Conservation (phyloP, 1,140 invertebrate species). For the Tetramorium simillimum region DNA sequence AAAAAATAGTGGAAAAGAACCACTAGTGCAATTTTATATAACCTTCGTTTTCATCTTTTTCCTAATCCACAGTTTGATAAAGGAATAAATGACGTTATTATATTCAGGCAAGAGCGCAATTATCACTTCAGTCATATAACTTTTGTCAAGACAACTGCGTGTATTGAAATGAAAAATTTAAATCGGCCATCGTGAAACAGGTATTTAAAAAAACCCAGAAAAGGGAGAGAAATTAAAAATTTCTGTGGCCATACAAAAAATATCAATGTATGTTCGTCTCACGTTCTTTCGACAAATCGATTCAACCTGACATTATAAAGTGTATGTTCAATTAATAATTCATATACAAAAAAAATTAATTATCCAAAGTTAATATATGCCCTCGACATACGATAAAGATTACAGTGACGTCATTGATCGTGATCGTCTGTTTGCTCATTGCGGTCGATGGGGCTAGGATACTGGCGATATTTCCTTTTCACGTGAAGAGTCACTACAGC, state of each 20-base stretch:
- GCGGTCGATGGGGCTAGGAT: constrained; percentile 21
- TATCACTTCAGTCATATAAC: neutral
- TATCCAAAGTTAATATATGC: neutral
- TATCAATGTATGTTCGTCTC: neutral
- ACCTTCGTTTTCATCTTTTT: neutral
- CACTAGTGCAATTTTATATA: neutral
- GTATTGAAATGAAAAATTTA: neutral
- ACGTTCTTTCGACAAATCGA: neutral
- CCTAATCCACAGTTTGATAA: neutral
- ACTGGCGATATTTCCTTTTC: constrained; percentile 34
- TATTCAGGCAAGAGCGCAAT: neutral
- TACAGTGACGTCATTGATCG: neutral
- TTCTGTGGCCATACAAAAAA: neutral
- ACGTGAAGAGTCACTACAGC: constrained; percentile 54
- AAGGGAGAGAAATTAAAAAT: neutral
- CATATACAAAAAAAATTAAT: neutral
- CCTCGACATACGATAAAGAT: constrained; percentile 17
- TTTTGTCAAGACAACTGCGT: neutral
- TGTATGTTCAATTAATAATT: constrained; percentile 28
- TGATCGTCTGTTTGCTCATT: constrained; percentile 6
- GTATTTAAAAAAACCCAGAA: neutral
- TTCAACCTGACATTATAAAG: neutral
- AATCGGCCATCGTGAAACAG: neutral
- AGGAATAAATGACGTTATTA: neutral
- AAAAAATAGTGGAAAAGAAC: neutral